Conservation (phyloP, 2,113 vertebrate species). For the Hydropotes inermis region DNA sequence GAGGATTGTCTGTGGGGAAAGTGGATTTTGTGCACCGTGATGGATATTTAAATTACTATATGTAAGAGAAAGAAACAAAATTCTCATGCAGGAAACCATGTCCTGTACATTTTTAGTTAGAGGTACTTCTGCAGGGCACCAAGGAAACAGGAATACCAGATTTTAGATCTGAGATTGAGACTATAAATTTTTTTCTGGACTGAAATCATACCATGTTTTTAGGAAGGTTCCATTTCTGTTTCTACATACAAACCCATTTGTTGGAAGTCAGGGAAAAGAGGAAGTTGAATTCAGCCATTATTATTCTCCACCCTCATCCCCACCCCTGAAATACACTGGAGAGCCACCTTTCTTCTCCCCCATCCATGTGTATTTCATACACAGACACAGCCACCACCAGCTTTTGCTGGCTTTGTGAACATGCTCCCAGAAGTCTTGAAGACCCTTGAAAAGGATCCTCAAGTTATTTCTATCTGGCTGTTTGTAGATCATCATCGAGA, state of each 20-base stretch:
- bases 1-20: background rate
- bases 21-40: background rate
- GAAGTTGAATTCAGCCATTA: background rate
- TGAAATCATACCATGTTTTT: background rate
- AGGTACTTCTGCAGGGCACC: background rate
- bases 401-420: background rate
- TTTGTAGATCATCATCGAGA: background rate
- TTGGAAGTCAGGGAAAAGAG: background rate
- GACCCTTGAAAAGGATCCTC: background rate
- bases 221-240: background rate
- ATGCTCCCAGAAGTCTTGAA: background rate
- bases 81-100: background rate
- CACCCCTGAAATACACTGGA: background rate
- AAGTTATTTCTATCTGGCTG: background rate
- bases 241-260: background rate
- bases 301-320: accelerated
- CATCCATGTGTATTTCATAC: background rate
- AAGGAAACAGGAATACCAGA: background rate
- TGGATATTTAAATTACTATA: background rate
- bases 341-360: background rate
- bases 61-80: background rate
- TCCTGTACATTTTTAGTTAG: background rate
- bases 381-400: background rate
- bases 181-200: background rate
- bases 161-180: background rate